Conservation (phyloP, 2,888 invertebrate genomes). For the Tipula helvola region DNA sequence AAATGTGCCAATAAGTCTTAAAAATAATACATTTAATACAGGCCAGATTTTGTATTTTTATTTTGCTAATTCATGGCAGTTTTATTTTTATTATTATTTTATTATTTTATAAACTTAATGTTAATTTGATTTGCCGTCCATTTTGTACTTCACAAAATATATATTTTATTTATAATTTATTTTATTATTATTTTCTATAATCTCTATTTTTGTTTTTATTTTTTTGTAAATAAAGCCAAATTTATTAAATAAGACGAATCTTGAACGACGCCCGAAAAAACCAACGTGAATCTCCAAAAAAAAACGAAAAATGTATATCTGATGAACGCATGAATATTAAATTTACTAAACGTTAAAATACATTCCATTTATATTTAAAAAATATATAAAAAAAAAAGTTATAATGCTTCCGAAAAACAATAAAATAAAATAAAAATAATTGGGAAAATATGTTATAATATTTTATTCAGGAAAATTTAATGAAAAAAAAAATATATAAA, state of each 20-base stretch:
- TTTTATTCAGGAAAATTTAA: background rate
- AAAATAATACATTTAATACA: background rate
- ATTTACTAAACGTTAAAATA: background rate
- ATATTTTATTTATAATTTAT: conserved; percentile 15
- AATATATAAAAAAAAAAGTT: background rate
- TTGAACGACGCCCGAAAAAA: background rate
- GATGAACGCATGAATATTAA: background rate
- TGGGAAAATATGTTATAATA: background rate
- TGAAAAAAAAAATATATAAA: background rate
- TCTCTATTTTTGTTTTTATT: conserved; percentile 7
- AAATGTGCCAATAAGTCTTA: background rate
- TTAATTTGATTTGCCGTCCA: conserved; percentile 21
- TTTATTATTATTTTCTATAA: conserved; percentile 17
- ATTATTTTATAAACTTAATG: conserved; percentile 15
- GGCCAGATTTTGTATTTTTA: background rate
- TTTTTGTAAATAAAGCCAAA: background rate
- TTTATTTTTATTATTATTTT: conserved; percentile 8
- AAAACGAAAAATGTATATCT: background rate
- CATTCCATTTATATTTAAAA: conserved; percentile 4
- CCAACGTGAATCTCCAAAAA: background rate
- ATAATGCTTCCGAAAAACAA: background rate
- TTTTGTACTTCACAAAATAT: conserved; percentile 18
- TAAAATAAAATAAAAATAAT: background rate
- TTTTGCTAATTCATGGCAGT: background rate
- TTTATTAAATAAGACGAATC: background rate